Base-by-base conservation (phyloP, 2,113 vertebrate genomes). In the Piliocolobus tephrosceles region DNA sequence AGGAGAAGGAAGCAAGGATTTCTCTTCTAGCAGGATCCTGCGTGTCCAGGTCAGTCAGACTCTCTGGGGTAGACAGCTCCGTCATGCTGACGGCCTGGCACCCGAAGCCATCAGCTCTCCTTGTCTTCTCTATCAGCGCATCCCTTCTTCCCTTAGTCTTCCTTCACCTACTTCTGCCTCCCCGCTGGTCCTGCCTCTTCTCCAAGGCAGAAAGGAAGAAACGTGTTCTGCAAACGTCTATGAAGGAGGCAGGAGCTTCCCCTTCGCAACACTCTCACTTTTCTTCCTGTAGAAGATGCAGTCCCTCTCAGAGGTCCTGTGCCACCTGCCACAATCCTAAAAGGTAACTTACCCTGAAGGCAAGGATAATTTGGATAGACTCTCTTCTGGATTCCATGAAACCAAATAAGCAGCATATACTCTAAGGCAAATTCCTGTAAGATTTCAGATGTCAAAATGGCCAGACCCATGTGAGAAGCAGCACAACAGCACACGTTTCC, bases 401-500 rank as follows among this genome's bases (percentile, higher is more conserved):
- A 47, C 66, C 20, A 94, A 32, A 23, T 2, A 75, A 73, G 64
- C 22, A 66, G 13, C 82, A 64, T 1, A 30, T 0, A 40, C 5
- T 38, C 50, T 3, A 38, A 87, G 66, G 83, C 78, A 55, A 38
- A 52, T 50, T 32, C 78, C 81, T n/a, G 5, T 2, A n/a, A 11
- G 35, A 50, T 25, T 23, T 27, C 58, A 64, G 30, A 72, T 5
- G 45, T 70, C 14, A 14, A 22, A 40, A 82, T 8, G 35, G 20
- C 70, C 64, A n/a, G 47, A 43, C 22, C 45, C 2, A 2, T 2
- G 73, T 17, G 92, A 35, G 0, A 6, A n/a, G 12, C 16, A 72
- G 32, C 18, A 3, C 0, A 20, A 13, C 18, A 8, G 47, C 3
- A 1, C 0, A 18, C 3, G n/a, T 25, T 25, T 43, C 64, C 0